Conservation (phyloP, 2,888 invertebrate genomes). For the Embidobia sp. region DNA sequence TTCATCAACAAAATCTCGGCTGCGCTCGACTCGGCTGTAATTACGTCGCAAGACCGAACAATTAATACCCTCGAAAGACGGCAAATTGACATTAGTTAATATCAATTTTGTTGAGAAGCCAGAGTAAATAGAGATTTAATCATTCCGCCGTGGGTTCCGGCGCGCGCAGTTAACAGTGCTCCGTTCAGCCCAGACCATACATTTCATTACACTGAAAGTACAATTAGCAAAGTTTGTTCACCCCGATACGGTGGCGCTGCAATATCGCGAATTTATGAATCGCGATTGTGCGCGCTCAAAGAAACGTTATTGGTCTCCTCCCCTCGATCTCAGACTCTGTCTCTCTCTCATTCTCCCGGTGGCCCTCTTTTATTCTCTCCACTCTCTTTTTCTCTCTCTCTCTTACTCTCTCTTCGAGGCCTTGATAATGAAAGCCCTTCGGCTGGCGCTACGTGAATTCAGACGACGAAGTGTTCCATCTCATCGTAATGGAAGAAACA, state of each 20-base stretch:
- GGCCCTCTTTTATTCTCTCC: too few relatives aligned
- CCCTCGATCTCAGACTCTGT: not conserved
- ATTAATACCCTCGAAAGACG: conserved; percentile 51
- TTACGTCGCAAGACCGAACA: conserved; percentile 31
- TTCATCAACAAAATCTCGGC: conserved; percentile 40
- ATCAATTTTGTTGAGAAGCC: conserved; percentile 58
- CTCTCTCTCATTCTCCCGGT: too few relatives aligned
- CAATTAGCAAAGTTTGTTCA: conserved; percentile 57
- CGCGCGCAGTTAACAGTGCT: conserved; percentile 31
- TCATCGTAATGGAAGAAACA: conserved; percentile 60
- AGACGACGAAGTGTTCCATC: conserved; percentile 32
- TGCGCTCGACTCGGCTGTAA: conserved; percentile 33
- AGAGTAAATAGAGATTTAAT: conserved; percentile 58
- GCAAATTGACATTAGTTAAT: conserved; percentile 62
- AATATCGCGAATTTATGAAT: conserved; percentile 53
- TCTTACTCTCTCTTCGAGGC: conserved; percentile 12
- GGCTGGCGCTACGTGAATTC: conserved; percentile 35
- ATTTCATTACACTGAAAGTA: conserved; percentile 42
- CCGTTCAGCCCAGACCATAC: conserved; percentile 18
- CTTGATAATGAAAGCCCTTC: conserved; percentile 45
- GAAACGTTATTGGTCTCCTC: conserved; percentile 31
- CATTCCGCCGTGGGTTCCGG: conserved; percentile 31
- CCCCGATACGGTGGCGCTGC: conserved; percentile 23
- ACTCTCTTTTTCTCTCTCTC: not conserved
- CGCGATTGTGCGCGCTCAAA: conserved; percentile 43